Evolutionary conservation across 2,113 vertebrate genomes (phyloP).

Genomic region (Passer montanus): DNA sequence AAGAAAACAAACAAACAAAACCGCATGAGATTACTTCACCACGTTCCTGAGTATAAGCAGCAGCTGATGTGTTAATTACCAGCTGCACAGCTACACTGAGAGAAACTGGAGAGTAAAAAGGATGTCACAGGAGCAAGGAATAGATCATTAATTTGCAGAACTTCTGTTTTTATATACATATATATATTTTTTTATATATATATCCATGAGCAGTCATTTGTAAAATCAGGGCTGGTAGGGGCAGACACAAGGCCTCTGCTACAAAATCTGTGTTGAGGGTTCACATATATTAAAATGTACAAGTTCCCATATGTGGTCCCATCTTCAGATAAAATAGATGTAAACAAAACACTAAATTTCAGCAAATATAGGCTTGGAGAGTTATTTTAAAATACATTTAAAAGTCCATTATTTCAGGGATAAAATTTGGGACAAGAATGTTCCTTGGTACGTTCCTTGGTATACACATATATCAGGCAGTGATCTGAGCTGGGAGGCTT

Average conservation of each 20-base stretch:
- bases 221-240: background rate
- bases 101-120: background rate
- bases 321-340: background rate
- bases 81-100: background rate
- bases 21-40: background rate
- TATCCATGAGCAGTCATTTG: background rate
- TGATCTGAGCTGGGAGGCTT: background rate
- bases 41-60: background rate
- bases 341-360: background rate
- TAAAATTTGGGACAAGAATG: background rate
- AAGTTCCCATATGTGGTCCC: fast-evolving
- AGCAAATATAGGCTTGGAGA: background rate
- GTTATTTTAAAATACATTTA: background rate
- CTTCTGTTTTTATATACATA: background rate
- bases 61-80: background rate
- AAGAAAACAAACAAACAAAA: background rate
- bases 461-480: background rate
- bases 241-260: background rate
- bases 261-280: background rate
- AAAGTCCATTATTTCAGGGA: background rate
- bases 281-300: background rate
- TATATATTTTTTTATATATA: fast-evolving
- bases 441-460: background rate
- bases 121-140: background rate
- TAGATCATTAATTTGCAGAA: background rate